These are phyloP conservation scores for Aphidoletes aphidimyza DNA, from an alignment of 2,888 invertebrate genomes.

Conservation along the genomic window DNA sequence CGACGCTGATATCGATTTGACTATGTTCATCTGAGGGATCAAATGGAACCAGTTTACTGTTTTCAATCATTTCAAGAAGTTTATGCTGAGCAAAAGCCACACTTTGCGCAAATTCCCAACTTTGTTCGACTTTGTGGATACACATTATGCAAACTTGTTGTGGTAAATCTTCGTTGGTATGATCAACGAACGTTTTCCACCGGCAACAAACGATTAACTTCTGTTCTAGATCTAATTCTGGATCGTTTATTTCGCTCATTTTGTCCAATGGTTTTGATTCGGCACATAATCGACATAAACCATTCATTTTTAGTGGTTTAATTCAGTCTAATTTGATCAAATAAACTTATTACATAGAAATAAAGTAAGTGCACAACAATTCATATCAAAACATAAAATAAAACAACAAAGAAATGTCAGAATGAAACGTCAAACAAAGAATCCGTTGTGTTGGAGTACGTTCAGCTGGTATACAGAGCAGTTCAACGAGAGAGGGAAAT, in stretches of 20 bases:
- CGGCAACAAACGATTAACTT: conserved; percentile 24
- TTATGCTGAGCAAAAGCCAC: background rate
- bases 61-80: background rate
- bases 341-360: no score
- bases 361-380: no score
- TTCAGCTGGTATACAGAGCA: background rate
- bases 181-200: background rate
- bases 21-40: background rate
- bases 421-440: background rate
- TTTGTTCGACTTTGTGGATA: background rate
- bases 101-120: background rate
- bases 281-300: conserved; percentile 5
- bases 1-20: no score
- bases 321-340: no score
- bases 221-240: background rate
- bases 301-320: background rate
- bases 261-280: background rate
- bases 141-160: background rate
- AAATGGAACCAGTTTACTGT: background rate
- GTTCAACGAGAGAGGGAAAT: background rate
- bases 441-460: background rate
- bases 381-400: no score
- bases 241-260: background rate
- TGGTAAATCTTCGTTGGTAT: background rate
- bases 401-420: no score